Base-by-base conservation (phyloP, 2,113 vertebrate genomes). In the Malurus alboscapulatus region DNA sequence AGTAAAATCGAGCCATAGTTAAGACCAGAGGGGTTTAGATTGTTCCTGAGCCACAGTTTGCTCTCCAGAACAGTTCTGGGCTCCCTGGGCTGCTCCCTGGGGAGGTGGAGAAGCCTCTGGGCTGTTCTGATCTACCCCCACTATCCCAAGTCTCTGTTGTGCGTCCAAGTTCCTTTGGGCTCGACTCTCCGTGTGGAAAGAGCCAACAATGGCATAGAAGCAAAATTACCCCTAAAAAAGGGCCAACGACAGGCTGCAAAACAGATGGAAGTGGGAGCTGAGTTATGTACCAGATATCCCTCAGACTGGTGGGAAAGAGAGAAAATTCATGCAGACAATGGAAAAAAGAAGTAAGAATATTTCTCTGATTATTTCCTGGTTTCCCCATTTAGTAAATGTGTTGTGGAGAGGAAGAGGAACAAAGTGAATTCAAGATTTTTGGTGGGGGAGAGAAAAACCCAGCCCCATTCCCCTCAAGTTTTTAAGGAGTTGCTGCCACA, bases 141-240 rank as follows among this genome's bases (percentile, higher is more conserved):
- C 54, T 27, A 42, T 65, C 51, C 62, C 55, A 32, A 48, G 17
- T 47, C 18, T 63, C 76, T 48, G 22, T 19, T 14, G 26, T 17
- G 14, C 8, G 5, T 74, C 82, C 36, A 36, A 25, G 50, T 58
- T 67, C 62, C n/a, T 62, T 55, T 36, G 63, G 72, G 42, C 50
- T 72, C 1, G 0, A 6, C 20, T n/a, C 1, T 40, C 30, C 15
- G 0, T 25, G 9, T 0, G 2, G 15, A 42, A 48, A 48, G 53
- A 82, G 58, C 22, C 32, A 36, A 25, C 3, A 3, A 42, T 27
- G 29, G 53, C 3, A 7, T 45, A 38, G 73, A 76, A 63, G 47
- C 65, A 80, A 84, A 88, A 90, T 34, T 65, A 89, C 9, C 34
- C 59, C 34, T 12, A 12, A 54, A 48, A 54, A 84, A 73, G 47